Evolutionary conservation across 2,113 vertebrate species (phyloP).

Genomic region (Pachycephala philippinensis): DNA sequence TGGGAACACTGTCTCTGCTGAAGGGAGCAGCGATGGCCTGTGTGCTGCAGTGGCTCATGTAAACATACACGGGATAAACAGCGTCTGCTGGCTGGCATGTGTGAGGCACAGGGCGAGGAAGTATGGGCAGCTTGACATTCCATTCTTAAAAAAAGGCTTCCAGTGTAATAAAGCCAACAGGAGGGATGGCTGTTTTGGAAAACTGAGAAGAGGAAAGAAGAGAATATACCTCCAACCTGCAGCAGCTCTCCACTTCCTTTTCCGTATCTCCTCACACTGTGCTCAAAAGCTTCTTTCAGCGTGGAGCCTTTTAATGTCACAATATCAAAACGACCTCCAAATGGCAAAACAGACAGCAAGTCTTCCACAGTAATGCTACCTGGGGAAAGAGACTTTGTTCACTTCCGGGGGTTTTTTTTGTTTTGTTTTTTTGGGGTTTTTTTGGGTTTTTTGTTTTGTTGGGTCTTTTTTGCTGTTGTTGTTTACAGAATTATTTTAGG

Average conservation of each 20-base stretch:
- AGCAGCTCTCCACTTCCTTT: conserved; percentile 85
- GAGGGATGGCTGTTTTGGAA: neutral
- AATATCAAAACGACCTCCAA: conserved; percentile 88
- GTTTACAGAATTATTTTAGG: neutral
- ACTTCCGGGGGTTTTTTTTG: too few relatives aligned
- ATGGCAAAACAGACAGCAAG: conserved; percentile 85
- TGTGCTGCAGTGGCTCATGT: neutral
- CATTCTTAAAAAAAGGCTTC: neutral
- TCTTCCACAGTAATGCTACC: conserved; percentile 89
- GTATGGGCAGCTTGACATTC: neutral
- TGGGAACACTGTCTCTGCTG: neutral
- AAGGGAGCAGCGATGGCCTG: neutral
- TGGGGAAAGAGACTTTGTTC: conserved; percentile 27
- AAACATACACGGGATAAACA: neutral
- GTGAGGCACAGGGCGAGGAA: fast-evolving
- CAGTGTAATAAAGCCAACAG: neutral
- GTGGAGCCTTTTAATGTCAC: conserved; percentile 84
- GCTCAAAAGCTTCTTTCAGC: conserved; percentile 84
- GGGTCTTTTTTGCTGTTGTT: neutral
- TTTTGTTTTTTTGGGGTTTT: neutral
- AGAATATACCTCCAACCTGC: conserved; percentile 85
- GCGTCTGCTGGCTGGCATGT: fast-evolving
- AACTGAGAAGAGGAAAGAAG: neutral
- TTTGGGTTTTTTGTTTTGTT: neutral
- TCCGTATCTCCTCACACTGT: conserved; percentile 82